Percentiles rank a stretch among this genome's conserved stretches.
Conservation (phyloP, 2,113 vertebrate genomes). For the Toxostoma redivivum region DNA sequence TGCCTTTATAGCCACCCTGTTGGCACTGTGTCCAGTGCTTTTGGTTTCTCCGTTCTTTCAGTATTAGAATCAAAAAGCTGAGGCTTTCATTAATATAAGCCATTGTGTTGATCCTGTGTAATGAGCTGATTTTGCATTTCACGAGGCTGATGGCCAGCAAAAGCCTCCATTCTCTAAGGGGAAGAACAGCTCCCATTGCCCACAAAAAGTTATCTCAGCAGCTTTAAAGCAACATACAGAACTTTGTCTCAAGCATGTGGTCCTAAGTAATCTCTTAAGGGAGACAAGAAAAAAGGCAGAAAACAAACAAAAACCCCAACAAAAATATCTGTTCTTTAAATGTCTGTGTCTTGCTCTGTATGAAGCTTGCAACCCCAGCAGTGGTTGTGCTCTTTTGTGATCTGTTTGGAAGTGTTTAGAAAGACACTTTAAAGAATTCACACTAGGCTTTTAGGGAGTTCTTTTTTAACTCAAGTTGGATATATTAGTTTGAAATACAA, state of each 20-base stretch:
- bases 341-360: background rate
- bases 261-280: background rate
- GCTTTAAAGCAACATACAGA: background rate
- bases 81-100: background rate
- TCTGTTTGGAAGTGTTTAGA: background rate
- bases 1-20: constrained; percentile 6
- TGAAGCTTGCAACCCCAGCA: background rate
- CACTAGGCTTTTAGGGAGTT: background rate
- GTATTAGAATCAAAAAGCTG: background rate
- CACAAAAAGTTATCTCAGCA: background rate
- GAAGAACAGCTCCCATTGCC: background rate
- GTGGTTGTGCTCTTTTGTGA: background rate
- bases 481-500: background rate
- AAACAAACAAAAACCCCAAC: background rate
- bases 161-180: background rate
- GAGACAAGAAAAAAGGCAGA: background rate
- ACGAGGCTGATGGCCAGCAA: background rate
- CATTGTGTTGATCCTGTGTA: background rate
- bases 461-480: background rate
- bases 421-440: background rate
- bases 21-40: background rate
- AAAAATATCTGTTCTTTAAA: background rate
- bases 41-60: background rate
- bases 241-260: background rate
- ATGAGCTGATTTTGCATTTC: background rate